Conservation (phyloP, 2,888 invertebrate genomes). For the Pyralis farinalis region DNA sequence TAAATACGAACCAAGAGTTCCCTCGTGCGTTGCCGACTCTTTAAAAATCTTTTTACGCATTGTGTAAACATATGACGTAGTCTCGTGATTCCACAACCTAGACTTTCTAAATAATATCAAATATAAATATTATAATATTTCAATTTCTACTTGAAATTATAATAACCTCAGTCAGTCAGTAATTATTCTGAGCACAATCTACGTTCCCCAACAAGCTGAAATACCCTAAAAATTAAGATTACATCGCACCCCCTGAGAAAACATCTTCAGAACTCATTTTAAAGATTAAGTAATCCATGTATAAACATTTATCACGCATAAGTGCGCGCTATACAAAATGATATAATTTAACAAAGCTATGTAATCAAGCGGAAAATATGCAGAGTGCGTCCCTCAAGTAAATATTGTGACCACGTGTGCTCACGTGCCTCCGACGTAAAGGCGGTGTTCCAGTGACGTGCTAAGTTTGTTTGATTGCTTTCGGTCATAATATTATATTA, state of each 20-base stretch:
- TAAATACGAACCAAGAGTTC: too few species aligned
- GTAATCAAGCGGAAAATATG: slow-evolving; percentile 60
- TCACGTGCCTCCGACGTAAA: slow-evolving; percentile 32
- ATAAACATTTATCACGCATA: slow-evolving; percentile 9
- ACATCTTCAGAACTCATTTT: slow-evolving; percentile 9
- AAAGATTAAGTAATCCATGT: slow-evolving; percentile 8
- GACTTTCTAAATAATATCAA: too few species aligned
- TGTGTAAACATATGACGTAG: too few species aligned
- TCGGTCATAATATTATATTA: too few species aligned
- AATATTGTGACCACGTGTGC: slow-evolving; percentile 73
- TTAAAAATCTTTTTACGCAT: too few species aligned
- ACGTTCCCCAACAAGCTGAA: background rate
- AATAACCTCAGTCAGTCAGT: too few species aligned
- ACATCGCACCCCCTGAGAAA: background rate
- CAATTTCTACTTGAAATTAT: too few species aligned
- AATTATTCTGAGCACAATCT: background rate
- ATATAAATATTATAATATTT: too few species aligned
- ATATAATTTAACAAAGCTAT: slow-evolving; percentile 21
- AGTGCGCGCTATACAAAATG: slow-evolving; percentile 15
- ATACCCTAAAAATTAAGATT: slow-evolving; percentile 1
- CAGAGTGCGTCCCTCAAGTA: slow-evolving; percentile 63
- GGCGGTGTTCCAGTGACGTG: slow-evolving; percentile 17
- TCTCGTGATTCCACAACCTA: too few species aligned
- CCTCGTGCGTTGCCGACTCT: too few species aligned
- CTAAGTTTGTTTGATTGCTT: too few species aligned